Percentiles rank a stretch among this genome's conserved stretches.
Evolutionary conservation across 2,888 invertebrate species (phyloP).

Genomic region (Apodemia zela): DNA sequence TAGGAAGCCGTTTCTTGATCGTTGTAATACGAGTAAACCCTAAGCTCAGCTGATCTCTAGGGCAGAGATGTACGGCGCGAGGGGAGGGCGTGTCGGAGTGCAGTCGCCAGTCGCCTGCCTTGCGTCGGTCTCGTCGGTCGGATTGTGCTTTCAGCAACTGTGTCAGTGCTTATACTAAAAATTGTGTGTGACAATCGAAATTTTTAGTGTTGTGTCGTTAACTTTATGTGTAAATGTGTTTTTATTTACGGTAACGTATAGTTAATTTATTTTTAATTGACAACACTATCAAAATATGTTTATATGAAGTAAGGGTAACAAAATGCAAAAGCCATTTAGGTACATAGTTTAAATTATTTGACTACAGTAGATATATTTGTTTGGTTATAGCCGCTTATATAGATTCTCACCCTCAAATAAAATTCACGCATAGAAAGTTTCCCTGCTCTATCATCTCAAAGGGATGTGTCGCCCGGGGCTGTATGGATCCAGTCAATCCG

Average conservation of each 20-base stretch:
- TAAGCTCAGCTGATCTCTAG: constrained; percentile 49
- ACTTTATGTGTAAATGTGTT: constrained; percentile 18
- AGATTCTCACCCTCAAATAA: constrained; percentile 69
- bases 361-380: background rate
- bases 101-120: constrained; percentile 60
- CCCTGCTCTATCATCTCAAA: constrained; percentile 58
- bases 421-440: constrained; percentile 62
- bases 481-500: constrained; percentile 48
- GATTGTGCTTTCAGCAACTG: constrained; percentile 25
- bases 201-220: constrained; percentile 30
- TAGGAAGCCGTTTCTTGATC: background rate
- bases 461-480: constrained; percentile 55
- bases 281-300: background rate
- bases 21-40: background rate
- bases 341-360: background rate
- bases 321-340: background rate
- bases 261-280: constrained; percentile 25
- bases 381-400: constrained; percentile 46
- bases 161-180: constrained; percentile 15
- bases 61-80: constrained; percentile 35
- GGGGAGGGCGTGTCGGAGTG: constrained; percentile 39
- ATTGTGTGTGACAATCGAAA: constrained; percentile 31
- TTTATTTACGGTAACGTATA: constrained; percentile 21
- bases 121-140: constrained; percentile 49
- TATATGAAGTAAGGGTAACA: background rate